Base-by-base conservation (phyloP, 2,888 invertebrate genomes). In the Diogma glabrata region DNA sequence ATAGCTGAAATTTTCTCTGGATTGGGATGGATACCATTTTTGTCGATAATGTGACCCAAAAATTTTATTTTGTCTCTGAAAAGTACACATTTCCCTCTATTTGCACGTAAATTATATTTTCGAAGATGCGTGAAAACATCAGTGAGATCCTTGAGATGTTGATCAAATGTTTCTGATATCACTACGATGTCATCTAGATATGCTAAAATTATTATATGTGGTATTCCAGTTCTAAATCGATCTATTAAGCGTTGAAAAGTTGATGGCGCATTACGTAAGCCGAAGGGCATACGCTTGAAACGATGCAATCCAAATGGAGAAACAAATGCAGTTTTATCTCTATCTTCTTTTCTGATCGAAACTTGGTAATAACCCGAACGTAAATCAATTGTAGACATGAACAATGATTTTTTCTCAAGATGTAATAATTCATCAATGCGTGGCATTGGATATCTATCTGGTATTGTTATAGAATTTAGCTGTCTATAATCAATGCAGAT, bases 121-220 rank as follows among this genome's bases (percentile, higher is more conserved):
- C 33, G 14, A 33, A 33, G 33, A 33, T 33, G 10, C 14, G 12
- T 33, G 33, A 33, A 9, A n/a, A 33, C 4, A n/a, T 33, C 33
- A 14, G 33, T 14, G n/a, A 33, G 33, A 33, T 33, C 33, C 10
- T 12, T 33, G 6, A 9, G 14, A 33, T 33, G 33, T 14, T 33
- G 4, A n/a, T 33, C n/a, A 14, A 60, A 64, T 3, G 50, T 46
- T 0, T 52, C 52, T 0, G 62, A 62, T 4, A 61, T 50, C 0
- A 63, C 23, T 0, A 62, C 51, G 4, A 63, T 22, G 38, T 63
- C 64, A 51, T 63, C 64, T 2, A 64, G 28, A 49, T 64, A 64
- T 0, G 57, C 54, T 0, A 62, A 22, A 0, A 64, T 17, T 1
- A 54, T 51, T 1, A 58, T 54, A 14, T 55, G 55, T 0, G 43